phyloP scores from a whole-genome alignment of 2,797 vertebrate species.

The Mormyrops boulengeri region DNA sequence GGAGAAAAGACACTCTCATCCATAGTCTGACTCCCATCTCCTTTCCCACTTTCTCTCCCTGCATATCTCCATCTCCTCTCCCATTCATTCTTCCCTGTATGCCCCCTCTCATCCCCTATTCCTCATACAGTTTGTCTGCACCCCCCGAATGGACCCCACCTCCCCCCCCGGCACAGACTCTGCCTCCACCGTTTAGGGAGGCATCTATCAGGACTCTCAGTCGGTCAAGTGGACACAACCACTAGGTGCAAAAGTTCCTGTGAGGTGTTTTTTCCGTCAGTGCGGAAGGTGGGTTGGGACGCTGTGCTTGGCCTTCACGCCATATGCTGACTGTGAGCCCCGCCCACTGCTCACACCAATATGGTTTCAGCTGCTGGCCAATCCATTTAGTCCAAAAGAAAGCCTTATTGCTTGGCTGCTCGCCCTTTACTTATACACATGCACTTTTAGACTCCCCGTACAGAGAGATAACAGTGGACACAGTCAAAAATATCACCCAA shows the following conservation, averaged over 20 bases:
- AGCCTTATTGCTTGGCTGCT: background rate
- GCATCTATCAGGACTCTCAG: background rate
- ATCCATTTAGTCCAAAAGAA: slow-evolving; percentile 2
- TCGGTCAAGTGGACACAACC: background rate
- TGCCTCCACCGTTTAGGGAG: background rate
- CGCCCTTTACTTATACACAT: background rate
- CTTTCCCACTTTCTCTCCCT: background rate
- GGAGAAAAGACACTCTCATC: slow-evolving; percentile 65
- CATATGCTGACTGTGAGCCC: background rate
- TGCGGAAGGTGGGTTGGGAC: background rate
- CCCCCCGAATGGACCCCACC: background rate
- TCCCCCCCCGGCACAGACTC: background rate
- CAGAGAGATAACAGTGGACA: background rate
- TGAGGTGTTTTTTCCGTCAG: background rate
- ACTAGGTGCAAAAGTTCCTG: background rate
- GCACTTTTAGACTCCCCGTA: background rate
- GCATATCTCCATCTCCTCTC: background rate
- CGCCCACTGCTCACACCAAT: background rate
- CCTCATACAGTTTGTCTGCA: slow-evolving; percentile 14
- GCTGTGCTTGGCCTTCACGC: background rate
- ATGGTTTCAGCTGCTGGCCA: background rate
- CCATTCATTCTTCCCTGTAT: background rate
- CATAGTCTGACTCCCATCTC: slow-evolving; percentile 54
- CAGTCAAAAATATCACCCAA: slow-evolving; percentile 2
- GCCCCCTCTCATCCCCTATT: slow-evolving; percentile 24